Evolutionary conservation across 2,797 vertebrate genomes (phyloP), one percentile per base, ranked within the genome.

Genomic region (Ptychobarbus kaznakovi): DNA sequence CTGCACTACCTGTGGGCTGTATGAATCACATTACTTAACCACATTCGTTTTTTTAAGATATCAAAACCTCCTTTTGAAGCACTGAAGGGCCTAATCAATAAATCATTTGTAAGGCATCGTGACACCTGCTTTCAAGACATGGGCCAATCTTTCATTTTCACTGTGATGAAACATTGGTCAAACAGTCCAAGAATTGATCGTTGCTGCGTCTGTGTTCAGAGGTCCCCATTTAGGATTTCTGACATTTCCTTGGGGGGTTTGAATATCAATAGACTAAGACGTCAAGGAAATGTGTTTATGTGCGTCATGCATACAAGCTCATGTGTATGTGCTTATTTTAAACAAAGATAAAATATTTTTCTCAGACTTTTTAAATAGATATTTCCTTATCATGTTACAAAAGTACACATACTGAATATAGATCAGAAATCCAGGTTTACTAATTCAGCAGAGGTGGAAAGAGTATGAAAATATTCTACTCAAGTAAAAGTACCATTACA

Each of bases 141-240:
- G 73, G 70, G 11, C 22, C 56, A 58, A 58, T 58, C 53, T 58
- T 58, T 58, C 22, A 58, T 28, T 80, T 80, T 83, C 20, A 74
- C 46, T 75, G 76, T 76, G 75, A 87, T 80, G 77, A 84, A 81
- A 81, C 84, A 81, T 76, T 81, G 82, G 69, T 53, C n/a, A 11
- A 58, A 58, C 78, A 61, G 40, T 25, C 20, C 13, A 32, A 66
- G 15, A 69, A 49, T 35, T 11, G 75, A 35, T 87, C n/a, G 2
- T 70, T 81, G 44, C 22, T 35, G 61, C 72, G 32, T 42, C 51
- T 42, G 25, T 65, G 16, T 74, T 65, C 63, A 61, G 20, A 13
- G 76, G 63, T 15, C 12, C 70, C 49, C 81, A 22, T 66, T 42
- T 72, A 65, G 20, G 15, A 81, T 65, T 46, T 68, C 28, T 46